Conservation (phyloP, 2,113 vertebrate species). For the Oceanites oceanicus region DNA sequence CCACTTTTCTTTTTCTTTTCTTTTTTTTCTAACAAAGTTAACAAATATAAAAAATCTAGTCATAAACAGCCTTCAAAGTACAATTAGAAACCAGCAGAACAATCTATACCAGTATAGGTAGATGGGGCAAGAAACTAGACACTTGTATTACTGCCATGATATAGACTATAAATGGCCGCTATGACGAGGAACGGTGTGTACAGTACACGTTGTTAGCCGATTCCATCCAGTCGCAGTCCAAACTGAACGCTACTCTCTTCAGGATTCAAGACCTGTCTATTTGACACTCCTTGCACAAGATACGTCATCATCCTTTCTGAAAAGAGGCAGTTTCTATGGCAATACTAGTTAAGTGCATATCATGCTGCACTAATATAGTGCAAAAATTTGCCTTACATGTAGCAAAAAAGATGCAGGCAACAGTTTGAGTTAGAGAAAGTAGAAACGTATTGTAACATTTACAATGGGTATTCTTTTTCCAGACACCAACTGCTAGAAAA, state of each 20-base stretch:
- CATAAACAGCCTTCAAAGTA: constrained; percentile 78
- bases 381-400: constrained; percentile 88
- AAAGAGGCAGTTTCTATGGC: constrained; percentile 91
- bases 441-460: constrained; percentile 76
- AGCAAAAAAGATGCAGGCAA: constrained; percentile 83
- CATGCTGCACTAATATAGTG: constrained; percentile 99
- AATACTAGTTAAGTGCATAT: constrained; percentile 90
- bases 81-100: constrained; percentile 74
- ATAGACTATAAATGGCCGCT: constrained; percentile 67
- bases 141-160: constrained; percentile 73
- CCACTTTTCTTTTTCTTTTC: constrained; percentile 71
- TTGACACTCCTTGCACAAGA: constrained; percentile 80
- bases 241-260: constrained; percentile 73
- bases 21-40: constrained; percentile 77
- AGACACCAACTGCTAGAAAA: constrained; percentile 79
- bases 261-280: constrained; percentile 65
- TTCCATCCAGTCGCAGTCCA: constrained; percentile 70
- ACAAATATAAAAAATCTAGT: constrained; percentile 80
- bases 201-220: constrained; percentile 56
- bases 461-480: constrained; percentile 75
- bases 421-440: constrained; percentile 78
- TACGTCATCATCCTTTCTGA: constrained; percentile 81
- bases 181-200: constrained; percentile 57
- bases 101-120: constrained; percentile 69
- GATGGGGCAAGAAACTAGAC: constrained; percentile 71